Evolutionary conservation across 2,888 invertebrate species (phyloP).

Genomic region (Saturnia pavonia): DNA sequence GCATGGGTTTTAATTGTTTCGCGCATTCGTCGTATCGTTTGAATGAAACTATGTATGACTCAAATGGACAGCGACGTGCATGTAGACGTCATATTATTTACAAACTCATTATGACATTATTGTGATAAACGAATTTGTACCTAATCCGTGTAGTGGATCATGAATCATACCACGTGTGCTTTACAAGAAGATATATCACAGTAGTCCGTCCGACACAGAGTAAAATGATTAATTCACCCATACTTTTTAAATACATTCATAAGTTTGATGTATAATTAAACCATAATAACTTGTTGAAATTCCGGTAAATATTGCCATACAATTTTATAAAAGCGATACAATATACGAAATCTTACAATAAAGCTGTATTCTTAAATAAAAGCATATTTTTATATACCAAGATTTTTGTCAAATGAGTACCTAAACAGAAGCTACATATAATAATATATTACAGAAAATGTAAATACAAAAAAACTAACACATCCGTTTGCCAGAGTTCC

Average conservation of each 20-base stretch:
- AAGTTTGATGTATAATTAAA: background rate
- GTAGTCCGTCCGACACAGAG: background rate
- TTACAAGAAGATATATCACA: background rate
- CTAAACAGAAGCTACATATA: too few species aligned
- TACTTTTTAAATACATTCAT: background rate
- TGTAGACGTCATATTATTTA: conserved; percentile 4
- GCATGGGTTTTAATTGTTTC: conserved; percentile 64
- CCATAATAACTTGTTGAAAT: background rate
- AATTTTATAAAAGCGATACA: too few species aligned
- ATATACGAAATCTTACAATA: too few species aligned
- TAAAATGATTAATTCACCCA: background rate
- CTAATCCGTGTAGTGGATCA: background rate
- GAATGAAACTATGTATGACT: conserved; percentile 31
- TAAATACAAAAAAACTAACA: too few species aligned
- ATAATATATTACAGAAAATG: too few species aligned
- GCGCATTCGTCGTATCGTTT: conserved; percentile 46
- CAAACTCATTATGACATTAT: background rate
- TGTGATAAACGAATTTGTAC: background rate
- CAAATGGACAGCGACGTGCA: conserved; percentile 23
- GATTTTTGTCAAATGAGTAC: too few species aligned
- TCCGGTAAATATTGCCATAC: background rate
- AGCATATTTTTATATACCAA: too few species aligned
- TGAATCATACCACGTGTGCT: background rate
- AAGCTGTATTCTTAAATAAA: too few species aligned
- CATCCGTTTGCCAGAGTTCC: too few species aligned